These are phyloP conservation scores for Pomacea maculata DNA, from an alignment of 1,140 invertebrate species.

Conservation along the genomic window DNA sequence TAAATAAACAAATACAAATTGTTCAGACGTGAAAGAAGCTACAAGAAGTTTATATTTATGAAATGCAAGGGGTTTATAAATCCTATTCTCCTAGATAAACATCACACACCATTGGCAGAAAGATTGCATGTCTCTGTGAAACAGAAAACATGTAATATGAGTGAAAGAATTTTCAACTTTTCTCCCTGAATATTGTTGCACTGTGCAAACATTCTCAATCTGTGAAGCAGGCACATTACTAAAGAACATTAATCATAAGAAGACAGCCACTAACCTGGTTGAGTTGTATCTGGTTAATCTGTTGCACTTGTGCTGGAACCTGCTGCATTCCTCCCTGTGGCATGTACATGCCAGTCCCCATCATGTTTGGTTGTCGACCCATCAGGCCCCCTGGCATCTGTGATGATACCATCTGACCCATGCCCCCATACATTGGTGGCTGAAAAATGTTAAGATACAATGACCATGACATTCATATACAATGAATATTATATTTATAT, in stretches of 20 bases:
- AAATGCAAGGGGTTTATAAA: too few relatives aligned
- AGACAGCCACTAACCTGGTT: constrained; percentile 38
- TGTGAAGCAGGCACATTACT: background rate
- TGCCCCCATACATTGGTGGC: background rate
- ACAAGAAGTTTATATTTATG: background rate
- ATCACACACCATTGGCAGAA: too few relatives aligned
- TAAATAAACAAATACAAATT: constrained; percentile 1
- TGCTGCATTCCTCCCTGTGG: constrained; percentile 26
- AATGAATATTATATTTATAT: background rate
- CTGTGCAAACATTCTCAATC: too few relatives aligned
- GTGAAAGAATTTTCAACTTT: too few relatives aligned
- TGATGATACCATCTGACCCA: background rate
- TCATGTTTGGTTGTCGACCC: constrained; percentile 35
- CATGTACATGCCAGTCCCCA: constrained; percentile 63
- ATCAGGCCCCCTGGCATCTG: constrained; percentile 26
- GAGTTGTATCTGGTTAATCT: constrained; percentile 52
- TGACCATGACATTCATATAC: background rate
- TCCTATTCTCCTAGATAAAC: too few relatives aligned
- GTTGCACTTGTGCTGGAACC: constrained; percentile 54
- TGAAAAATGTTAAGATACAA: background rate
- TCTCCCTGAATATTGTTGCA: too few relatives aligned
- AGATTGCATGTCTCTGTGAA: too few relatives aligned
- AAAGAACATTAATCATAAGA: background rate
- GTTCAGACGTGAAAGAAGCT: background rate
- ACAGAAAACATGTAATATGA: too few relatives aligned